Base-by-base conservation (phyloP, 2,113 vertebrate genomes). In the Origma solitaria region DNA sequence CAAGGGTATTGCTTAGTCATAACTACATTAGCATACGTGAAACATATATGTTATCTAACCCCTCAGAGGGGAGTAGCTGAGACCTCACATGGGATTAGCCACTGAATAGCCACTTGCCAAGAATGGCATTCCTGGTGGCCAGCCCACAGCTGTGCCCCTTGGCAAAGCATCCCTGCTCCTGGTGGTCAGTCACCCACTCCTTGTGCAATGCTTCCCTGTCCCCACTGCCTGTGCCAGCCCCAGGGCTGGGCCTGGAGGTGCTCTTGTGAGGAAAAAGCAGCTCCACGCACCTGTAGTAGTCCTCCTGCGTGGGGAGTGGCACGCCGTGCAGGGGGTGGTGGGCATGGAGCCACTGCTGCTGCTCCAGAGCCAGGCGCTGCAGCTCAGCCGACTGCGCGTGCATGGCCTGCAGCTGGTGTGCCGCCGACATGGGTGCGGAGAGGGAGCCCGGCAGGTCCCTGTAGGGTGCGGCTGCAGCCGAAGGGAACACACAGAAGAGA, bases 381-480 rank as follows among this genome's bases (percentile, higher is more conserved):
- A 99, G 98, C 98, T 99, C 99, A 2, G 99, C 99, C 1, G 98
- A 99, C 98, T 99, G 99, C 9, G 99, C 99, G 42, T 99, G 99
- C 99, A 99, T 99, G 97, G 99, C 99, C 98, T 99, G 99, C 81
- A 99, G 98, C 98, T 99, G 99, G 90, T 99, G 99, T 10, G 99
- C 99, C 56, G 99, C 99, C 2, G 99, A 99, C 98, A 99, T 99
- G 45, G 99, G 99, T 13, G 99, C 98, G 0, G 98, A 98, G 38
- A 99, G 99, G 37, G 99, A 99, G 85, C 98, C 98, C 12, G 99
- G 99, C 97, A 99, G 97, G 95, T 99, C 99, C 98, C 99, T 98
- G 98, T 99, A 99, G 91, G 99, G 99, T 94, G 99, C 98, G 86
- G 99, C 99, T 99, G 96, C 76, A 85, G 60, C n/a, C 94, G 31